A percentile compares a stretch with the other conserved stretches of the same genome.
These are phyloP conservation scores for Oligia fasciuncula DNA, from an alignment of 2,888 invertebrate genomes.

Conservation along the genomic window DNA sequence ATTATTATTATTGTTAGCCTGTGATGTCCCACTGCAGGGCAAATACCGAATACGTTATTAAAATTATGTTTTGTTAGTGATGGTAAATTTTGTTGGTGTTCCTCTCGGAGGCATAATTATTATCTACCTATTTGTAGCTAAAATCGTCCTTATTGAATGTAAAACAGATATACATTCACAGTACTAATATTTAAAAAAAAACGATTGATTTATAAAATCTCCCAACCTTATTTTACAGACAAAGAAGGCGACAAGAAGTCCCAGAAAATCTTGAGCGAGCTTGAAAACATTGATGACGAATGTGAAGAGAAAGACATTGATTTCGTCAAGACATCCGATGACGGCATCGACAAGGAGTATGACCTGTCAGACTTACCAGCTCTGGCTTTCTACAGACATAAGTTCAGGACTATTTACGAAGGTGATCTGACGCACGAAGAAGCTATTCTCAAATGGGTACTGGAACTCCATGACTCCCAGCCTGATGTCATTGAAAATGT, in stretches of 20 bases:
- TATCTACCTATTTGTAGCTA: neutral
- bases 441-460: slow-evolving; percentile 96
- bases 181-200: neutral
- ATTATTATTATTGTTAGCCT: too few relatives aligned
- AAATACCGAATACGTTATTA: neutral
- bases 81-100: neutral
- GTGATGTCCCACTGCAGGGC: too few relatives aligned
- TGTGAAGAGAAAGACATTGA: slow-evolving; percentile 97
- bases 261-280: slow-evolving; percentile 95
- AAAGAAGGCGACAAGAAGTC: slow-evolving; percentile 97
- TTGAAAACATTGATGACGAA: slow-evolving; percentile 98
- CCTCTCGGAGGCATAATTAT: neutral
- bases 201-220: neutral
- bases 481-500: slow-evolving; percentile 97
- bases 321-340: slow-evolving; percentile 97
- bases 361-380: slow-evolving; percentile 95
- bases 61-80: neutral
- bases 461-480: slow-evolving; percentile 94
- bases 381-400: slow-evolving; percentile 96
- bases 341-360: slow-evolving; percentile 96
- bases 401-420: slow-evolving; percentile 96
- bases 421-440: slow-evolving; percentile 98
- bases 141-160: neutral
- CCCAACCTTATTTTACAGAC: slow-evolving; percentile 88
- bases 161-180: neutral